Evolutionary conservation across 2,797 vertebrate genomes (phyloP), one percentile per base, ranked within the genome.

Genomic region (Melanotaenia pygmaea): DNA sequence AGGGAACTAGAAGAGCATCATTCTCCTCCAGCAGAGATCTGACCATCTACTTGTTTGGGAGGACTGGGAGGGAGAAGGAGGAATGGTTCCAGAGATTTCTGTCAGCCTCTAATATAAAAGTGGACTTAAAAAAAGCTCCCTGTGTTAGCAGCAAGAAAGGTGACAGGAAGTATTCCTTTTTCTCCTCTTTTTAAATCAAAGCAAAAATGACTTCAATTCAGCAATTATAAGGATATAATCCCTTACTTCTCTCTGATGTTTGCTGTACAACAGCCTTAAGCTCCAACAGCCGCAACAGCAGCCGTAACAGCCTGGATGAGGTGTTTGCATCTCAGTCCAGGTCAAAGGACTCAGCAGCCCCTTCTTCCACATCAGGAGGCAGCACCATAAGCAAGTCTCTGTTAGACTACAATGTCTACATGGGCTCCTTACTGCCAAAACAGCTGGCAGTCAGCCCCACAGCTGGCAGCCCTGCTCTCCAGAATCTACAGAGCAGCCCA

Each of bases 61-160:
- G 98, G 87, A 98, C 97, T 0, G 98, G 98, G 3, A 91, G 97
- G 67, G 97, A 99, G 82, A 99, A 99, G 86, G 98, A 99, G 83
- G 97, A 98, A 61, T 99, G 98, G 98, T 99, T 98, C 89, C 93
- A 94, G 67, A 92, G 93, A 62, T 96, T 99, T 60, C 88, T 97
- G 38, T 86, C 94, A 0, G 98, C 96, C 28, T 97, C 97, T 24
- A 96, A 89, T 79, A 87, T 92, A 63, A 98, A 96, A 88, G 85
- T 76, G 0, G 95, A 96, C 71, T 61, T 75, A 18, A 97, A 92
- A 87, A 97, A 94, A 88, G 61, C 77, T 2, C 32, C 86, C 6
- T 84, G 72, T 67, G 43, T 91, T 51, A 92, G 87, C 67, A 90
- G 74, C 82, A 97, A 94, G 86, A 88, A 93, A 82, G 95, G 96